Evolutionary conservation across 2,888 invertebrate genomes (phyloP).

Genomic region (Drosophila mercatorum): DNA sequence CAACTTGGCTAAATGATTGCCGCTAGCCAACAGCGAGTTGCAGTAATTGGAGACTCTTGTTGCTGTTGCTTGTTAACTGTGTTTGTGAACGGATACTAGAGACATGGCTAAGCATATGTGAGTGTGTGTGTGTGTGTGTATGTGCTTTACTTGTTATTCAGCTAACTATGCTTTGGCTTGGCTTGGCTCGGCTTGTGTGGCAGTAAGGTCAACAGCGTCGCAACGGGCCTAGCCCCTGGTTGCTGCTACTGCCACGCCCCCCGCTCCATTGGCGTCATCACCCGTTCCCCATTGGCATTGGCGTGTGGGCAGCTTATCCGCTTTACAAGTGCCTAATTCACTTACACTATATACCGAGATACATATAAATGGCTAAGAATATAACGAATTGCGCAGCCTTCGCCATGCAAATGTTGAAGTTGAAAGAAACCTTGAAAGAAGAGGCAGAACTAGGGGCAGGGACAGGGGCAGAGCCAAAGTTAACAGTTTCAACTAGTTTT

Average conservation of each 20-base stretch:
- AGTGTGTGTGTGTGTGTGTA: constrained; percentile 12
- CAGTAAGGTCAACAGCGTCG: constrained; percentile 66
- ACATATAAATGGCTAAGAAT: constrained; percentile 35
- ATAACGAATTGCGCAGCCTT: constrained; percentile 6
- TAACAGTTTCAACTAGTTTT: constrained; percentile 2
- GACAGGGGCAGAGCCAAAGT: not conserved
- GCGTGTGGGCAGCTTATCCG: constrained; percentile 71
- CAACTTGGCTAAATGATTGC: constrained; percentile 52
- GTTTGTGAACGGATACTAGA: constrained; percentile 35
- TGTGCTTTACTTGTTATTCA: constrained; percentile 39
- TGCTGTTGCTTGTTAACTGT: constrained; percentile 27
- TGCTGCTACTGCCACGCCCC: constrained; percentile 20
- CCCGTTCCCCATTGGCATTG: constrained; percentile 39
- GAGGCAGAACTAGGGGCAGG: not conserved
- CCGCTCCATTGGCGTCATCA: constrained; percentile 34
- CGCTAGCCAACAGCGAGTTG: constrained; percentile 54
- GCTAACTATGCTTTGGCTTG: constrained; percentile 36
- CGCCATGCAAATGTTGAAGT: constrained; percentile 18
- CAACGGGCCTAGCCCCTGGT: constrained; percentile 27
- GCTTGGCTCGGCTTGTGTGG: constrained; percentile 27
- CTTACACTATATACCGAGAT: constrained; percentile 28
- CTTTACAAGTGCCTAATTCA: constrained; percentile 73
- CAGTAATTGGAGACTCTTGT: constrained; percentile 64
- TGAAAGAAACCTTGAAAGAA: constrained; percentile 2
- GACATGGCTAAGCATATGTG: not conserved